phyloP scores from a whole-genome alignment of 2,797 vertebrate species.

The Oceanodroma leucorhoa region DNA sequence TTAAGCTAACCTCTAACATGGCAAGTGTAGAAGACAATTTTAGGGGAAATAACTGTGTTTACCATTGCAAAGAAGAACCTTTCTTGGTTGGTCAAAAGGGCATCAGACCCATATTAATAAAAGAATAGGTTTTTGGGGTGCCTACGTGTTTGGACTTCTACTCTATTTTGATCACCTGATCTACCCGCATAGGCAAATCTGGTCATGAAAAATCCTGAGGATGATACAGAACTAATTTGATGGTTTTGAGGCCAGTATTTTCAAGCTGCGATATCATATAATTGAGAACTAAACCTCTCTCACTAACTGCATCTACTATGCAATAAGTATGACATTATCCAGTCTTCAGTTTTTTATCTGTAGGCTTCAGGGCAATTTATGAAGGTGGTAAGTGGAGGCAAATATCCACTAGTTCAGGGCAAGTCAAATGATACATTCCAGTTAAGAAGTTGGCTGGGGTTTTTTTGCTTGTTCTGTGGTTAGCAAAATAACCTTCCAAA shows the following conservation, averaged over 20 bases:
- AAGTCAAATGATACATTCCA: neutral
- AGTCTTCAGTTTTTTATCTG: neutral
- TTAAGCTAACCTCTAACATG: neutral
- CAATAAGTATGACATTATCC: neutral
- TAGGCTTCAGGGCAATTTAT: neutral
- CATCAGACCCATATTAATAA: neutral
- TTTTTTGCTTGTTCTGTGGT: neutral
- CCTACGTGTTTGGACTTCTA: neutral
- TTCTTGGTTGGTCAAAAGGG: neutral
- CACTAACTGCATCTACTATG: neutral
- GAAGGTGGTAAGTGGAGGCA: neutral
- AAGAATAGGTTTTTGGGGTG: neutral
- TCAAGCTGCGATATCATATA: neutral
- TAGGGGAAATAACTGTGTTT: neutral
- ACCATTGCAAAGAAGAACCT: neutral
- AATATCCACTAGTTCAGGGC: neutral
- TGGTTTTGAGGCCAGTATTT: neutral
- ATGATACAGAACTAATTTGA: neutral
- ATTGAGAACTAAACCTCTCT: neutral
- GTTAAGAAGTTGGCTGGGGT: neutral
- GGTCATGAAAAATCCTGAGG: neutral
- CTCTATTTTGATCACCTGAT: neutral
- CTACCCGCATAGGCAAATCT: neutral
- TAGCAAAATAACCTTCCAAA: neutral
- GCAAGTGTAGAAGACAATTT: neutral